A percentile compares a stretch with the other conserved stretches of the same genome.
phyloP scores from a whole-genome alignment of 2,113 vertebrate species.

The Cyprinodon brontotheroides region DNA sequence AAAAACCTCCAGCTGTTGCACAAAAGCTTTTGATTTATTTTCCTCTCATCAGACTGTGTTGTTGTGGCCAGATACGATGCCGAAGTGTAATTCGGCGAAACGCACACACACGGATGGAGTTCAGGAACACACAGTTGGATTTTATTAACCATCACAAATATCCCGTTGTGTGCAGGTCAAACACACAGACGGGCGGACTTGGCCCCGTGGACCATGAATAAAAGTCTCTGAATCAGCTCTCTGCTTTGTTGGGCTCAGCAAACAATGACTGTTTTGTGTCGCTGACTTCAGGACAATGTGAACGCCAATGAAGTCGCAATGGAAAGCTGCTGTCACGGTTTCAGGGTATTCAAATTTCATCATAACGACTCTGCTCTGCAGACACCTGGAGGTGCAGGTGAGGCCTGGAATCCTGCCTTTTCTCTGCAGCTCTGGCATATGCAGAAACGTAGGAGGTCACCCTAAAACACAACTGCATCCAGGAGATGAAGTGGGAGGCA shows the following conservation, averaged over 20 bases:
- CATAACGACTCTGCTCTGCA: slow-evolving; percentile 13
- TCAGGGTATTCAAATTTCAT: slow-evolving; percentile 3
- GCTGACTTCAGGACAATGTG: slow-evolving; percentile 6
- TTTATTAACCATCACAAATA: slow-evolving; percentile 47
- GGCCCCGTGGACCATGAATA: slow-evolving; percentile 24
- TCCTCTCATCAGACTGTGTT: slow-evolving; percentile 17
- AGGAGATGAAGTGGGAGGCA: slow-evolving; percentile 19
- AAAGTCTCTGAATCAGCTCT: slow-evolving; percentile 28
- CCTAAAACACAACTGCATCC: slow-evolving; percentile 1
- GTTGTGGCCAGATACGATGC: slow-evolving; percentile 5
- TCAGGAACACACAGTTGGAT: slow-evolving; percentile 56
- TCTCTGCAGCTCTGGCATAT: neutral
- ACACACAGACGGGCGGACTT: slow-evolving; percentile 16
- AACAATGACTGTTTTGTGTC: slow-evolving; percentile 60
- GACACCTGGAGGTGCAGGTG: slow-evolving; percentile 51
- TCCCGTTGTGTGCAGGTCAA: slow-evolving; percentile 43
- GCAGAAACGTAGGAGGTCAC: neutral
- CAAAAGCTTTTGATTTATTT: slow-evolving; percentile 28
- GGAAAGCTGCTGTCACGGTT: slow-evolving; percentile 37
- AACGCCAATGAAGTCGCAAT: slow-evolving; percentile 25
- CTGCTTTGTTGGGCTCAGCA: slow-evolving; percentile 28
- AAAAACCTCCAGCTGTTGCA: slow-evolving; percentile 8
- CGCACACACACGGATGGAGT: slow-evolving; percentile 40
- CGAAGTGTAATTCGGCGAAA: slow-evolving; percentile 37
- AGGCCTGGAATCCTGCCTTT: slow-evolving; percentile 17